Conservation (phyloP, 2,113 vertebrate genomes). For the Ellobius talpinus region DNA sequence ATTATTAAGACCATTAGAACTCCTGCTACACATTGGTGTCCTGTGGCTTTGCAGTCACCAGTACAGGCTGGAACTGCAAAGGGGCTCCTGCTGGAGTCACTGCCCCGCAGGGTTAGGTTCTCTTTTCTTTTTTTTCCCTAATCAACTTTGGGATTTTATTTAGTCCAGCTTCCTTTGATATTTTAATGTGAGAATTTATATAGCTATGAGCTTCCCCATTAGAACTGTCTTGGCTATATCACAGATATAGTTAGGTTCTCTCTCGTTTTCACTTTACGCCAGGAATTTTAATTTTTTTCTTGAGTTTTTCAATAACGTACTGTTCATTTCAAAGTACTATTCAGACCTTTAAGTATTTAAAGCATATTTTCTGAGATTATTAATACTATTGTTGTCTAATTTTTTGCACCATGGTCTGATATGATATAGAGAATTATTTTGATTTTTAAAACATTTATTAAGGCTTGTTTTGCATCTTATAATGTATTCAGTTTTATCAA, state of each 20-base stretch:
- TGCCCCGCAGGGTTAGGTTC: rapidly evolving
- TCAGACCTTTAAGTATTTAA: not conserved
- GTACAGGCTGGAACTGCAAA: too few relatives aligned
- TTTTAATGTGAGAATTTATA: not conserved
- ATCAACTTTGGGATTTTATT: not conserved
- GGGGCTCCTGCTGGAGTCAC: too few relatives aligned
- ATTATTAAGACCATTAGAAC: too few relatives aligned
- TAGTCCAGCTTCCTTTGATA: too few relatives aligned
- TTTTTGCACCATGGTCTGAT: not conserved
- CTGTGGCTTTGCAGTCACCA: too few relatives aligned
- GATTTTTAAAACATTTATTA: not conserved
- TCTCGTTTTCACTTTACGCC: not conserved
- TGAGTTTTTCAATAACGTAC: not conserved
- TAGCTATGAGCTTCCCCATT: not conserved
- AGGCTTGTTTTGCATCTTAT: not conserved
- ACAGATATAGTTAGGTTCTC: not conserved
- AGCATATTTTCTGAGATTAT: not conserved
- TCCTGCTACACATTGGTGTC: too few relatives aligned
- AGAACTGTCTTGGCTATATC: not conserved
- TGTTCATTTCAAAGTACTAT: too few relatives aligned
- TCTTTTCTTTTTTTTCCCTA: too few relatives aligned
- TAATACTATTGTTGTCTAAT: not conserved
- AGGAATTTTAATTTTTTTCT: not conserved
- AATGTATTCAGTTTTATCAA: not conserved
- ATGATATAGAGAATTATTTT: not conserved